Evolutionary conservation across 2,113 vertebrate genomes (phyloP).

Genomic region (Podarcis cretensis): DNA sequence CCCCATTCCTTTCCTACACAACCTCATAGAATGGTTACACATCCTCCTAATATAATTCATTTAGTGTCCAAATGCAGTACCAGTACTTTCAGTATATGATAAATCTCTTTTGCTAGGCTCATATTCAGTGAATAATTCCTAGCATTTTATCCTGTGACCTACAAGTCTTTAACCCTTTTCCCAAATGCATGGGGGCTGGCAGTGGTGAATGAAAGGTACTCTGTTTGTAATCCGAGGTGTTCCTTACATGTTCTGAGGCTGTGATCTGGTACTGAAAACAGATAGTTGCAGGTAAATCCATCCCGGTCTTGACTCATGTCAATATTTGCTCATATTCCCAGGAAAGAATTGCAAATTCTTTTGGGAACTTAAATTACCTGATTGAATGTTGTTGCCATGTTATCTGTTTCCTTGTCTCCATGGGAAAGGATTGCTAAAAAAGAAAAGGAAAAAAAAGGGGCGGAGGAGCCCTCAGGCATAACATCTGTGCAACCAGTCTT

Average conservation of each 20-base stretch:
- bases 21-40: background rate
- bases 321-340: background rate
- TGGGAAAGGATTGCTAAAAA: background rate
- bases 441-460: too few species aligned
- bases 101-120: background rate
- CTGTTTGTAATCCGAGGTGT: background rate
- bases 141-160: background rate
- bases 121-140: background rate
- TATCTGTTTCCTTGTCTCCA: background rate
- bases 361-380: background rate
- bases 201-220: background rate
- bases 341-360: background rate
- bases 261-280: background rate
- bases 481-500: background rate
- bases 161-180: background rate
- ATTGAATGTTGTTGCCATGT: background rate
- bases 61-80: background rate
- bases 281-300: background rate
- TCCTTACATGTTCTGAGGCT: background rate
- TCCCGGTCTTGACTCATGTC: background rate
- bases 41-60: background rate
- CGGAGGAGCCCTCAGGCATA: background rate
- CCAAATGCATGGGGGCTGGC: background rate
- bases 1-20: too few species aligned
- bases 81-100: background rate